These are phyloP conservation scores for Hybos culiciformis DNA, from an alignment of 2,888 invertebrate species.

Conservation along the genomic window DNA sequence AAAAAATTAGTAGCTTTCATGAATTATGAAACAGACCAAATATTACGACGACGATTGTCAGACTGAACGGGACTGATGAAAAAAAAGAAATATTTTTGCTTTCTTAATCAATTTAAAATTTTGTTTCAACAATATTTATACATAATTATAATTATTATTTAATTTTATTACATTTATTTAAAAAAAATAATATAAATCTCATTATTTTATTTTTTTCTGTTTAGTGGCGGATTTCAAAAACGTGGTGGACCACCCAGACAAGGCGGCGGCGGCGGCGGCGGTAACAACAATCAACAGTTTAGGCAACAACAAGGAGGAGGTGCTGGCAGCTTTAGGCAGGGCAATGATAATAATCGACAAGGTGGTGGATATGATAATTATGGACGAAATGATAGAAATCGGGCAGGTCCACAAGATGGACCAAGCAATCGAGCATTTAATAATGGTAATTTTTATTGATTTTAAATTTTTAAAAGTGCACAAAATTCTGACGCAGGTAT, in stretches of 20 bases:
- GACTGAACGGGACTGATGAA: conserved; percentile 20
- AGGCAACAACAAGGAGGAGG: conserved; percentile 21
- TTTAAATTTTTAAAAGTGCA: not conserved
- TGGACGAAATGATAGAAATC: conserved; percentile 36
- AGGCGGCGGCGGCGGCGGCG: conserved; percentile 22
- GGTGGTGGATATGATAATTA: conserved; percentile 39
- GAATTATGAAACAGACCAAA: not conserved
- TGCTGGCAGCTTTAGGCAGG: conserved; percentile 15
- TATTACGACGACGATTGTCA: not conserved
- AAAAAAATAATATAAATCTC: no score
- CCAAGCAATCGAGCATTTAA: conserved; percentile 40
- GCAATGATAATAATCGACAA: conserved; percentile 16
- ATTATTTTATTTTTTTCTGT: conserved; percentile 8
- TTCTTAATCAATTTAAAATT: not conserved
- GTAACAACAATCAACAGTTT: conserved; percentile 21
- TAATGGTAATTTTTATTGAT: conserved; percentile 19
- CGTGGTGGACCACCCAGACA: conserved; percentile 37
- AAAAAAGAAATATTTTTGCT: not conserved
- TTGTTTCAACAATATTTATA: conserved; percentile 11
- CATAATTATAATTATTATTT: no score
- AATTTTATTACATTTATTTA: no score
- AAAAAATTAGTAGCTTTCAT: not conserved
- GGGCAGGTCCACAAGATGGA: conserved; percentile 32
- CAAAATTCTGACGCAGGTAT: not conserved
- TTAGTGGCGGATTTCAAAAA: conserved; percentile 35